Percentiles rank a stretch among this genome's conserved stretches.
Evolutionary conservation across 2,797 vertebrate genomes (phyloP).

Genomic region (Hephaestus fuliginosus): DNA sequence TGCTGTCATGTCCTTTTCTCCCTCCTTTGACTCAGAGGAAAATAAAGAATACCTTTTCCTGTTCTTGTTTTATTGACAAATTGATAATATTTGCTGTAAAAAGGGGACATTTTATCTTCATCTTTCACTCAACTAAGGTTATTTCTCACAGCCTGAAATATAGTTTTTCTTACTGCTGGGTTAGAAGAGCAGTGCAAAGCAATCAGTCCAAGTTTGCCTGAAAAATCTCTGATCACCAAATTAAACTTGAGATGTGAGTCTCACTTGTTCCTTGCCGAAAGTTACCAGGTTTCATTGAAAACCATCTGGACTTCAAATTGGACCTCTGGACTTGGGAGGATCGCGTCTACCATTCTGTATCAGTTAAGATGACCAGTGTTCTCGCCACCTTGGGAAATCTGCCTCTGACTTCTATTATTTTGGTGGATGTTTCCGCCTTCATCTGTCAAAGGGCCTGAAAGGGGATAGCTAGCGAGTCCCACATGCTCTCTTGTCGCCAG

Average conservation of each 20-base stretch:
- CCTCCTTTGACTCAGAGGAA: slow-evolving; percentile 12
- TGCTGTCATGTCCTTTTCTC: slow-evolving; percentile 13
- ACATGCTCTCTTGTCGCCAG: slow-evolving; percentile 23
- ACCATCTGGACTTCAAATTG: slow-evolving; percentile 61
- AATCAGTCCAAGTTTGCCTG: slow-evolving; percentile 49
- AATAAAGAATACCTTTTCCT: not conserved
- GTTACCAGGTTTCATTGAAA: slow-evolving; percentile 47
- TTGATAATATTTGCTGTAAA: slow-evolving; percentile 41
- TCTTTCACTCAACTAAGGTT: slow-evolving; percentile 12
- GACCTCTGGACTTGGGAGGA: slow-evolving; percentile 39
- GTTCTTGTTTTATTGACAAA: slow-evolving; percentile 36
- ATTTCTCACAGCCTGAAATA: slow-evolving; percentile 18
- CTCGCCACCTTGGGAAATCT: slow-evolving; percentile 66
- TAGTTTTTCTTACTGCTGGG: not conserved
- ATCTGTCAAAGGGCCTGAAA: slow-evolving; percentile 47
- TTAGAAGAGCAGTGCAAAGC: slow-evolving; percentile 26
- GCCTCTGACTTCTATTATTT: slow-evolving; percentile 62
- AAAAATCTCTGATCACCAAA: slow-evolving; percentile 64
- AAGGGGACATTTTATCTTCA: slow-evolving; percentile 14
- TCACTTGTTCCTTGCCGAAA: slow-evolving; percentile 47
- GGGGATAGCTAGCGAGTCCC: slow-evolving; percentile 34
- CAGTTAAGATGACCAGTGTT: slow-evolving; percentile 48
- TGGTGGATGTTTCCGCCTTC: slow-evolving; percentile 37
- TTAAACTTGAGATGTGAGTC: slow-evolving; percentile 47
- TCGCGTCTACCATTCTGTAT: slow-evolving; percentile 43